Evolutionary conservation across 2,113 vertebrate genomes (phyloP), one percentile per base, ranked within the genome.

Genomic region (Cheilinus undulatus): DNA sequence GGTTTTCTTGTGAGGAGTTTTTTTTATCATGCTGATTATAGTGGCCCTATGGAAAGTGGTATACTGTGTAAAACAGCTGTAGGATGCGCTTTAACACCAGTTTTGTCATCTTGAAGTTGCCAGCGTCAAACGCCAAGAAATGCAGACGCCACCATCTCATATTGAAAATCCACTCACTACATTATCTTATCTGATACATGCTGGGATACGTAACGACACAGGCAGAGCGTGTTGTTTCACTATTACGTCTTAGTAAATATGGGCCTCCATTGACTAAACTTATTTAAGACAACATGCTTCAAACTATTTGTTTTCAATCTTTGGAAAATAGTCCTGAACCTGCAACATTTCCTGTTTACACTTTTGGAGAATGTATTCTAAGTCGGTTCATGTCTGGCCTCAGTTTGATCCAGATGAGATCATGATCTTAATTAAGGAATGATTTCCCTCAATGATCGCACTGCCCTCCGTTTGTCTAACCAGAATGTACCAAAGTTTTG

Each of bases 401-500:
- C 13, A 27, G 12, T 42, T 23, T 34, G 11, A 34, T 34, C 11
- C 32, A 27, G 48, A 28, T 13, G 13, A 9, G 17, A 45, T 73
- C 3, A 20, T n/a, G 42, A 13, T 28, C 22, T 26, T 20, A 11
- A 32, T 43, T 11, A 23, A 52, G 40, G 4, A 28, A 13, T 32
- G 24, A 42, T 23, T 26, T 40, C 58, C 65, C 24, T 69, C 30
- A 54, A 20, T 54, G 34, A 69, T 50, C 46, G 70, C 64, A 52
- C 57, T 67, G 59, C 48, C 40, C 50, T 66, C 11, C 34, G 53
- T 69, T 45, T 59, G 58, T 79, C 68, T 69, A 45, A 81, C 80
- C 83, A 77, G 69, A 86, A 85, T 85, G 80, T 83, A 88, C 86
- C 86, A 91, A 90, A 88, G 86, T 63, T 74, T 68, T 53, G 60